Evolutionary conservation across 2,888 invertebrate genomes (phyloP), one percentile per base, ranked within the genome.

Genomic region (Eupithecia tripunctaria): DNA sequence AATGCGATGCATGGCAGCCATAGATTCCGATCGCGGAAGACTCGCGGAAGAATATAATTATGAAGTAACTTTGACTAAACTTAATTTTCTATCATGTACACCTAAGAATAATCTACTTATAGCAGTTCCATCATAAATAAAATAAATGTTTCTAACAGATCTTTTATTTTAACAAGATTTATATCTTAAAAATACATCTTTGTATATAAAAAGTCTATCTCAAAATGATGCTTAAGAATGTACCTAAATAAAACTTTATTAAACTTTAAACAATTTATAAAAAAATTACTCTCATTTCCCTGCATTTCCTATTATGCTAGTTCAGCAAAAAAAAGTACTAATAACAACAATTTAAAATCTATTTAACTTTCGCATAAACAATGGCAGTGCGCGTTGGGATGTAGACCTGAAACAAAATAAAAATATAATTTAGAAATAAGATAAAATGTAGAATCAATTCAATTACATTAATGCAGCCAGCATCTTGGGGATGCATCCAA

Each of bases 61-160:
- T 87, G 87, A 91, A 74, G 97, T 98, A 0, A 94, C 95, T 78
- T 91, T 99, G 62, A 96, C 96, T 10, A 97, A 97, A 82, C 93
- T 99, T 60, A 95, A 96, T 81, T 99, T 99, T 27, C 93, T 96
- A 60, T 95, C 96, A 68, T 99, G 99, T 91, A 98, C 99, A 43
- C 98, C 98, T 69, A 99, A 99, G 92, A 99, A 99, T 94, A 97
- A 98, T 92, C 94, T 98, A 80, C 93, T 98, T 32, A 95, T 98
- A 82, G 98, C 98, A 76, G 85, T 91, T 64, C 89, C 90, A 76
- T 77, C 82, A 80, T 87, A 78, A 84, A 81, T 38, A 82, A 72
- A 73, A 72, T 47, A 63, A 70, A 12, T 25, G 70, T 47, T 80
- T 74, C 71, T 72, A 85, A 85, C 81, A 86, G 79, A 82, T 84